Conservation (phyloP, 2,797 vertebrate genomes). For the Apogon talboti region DNA sequence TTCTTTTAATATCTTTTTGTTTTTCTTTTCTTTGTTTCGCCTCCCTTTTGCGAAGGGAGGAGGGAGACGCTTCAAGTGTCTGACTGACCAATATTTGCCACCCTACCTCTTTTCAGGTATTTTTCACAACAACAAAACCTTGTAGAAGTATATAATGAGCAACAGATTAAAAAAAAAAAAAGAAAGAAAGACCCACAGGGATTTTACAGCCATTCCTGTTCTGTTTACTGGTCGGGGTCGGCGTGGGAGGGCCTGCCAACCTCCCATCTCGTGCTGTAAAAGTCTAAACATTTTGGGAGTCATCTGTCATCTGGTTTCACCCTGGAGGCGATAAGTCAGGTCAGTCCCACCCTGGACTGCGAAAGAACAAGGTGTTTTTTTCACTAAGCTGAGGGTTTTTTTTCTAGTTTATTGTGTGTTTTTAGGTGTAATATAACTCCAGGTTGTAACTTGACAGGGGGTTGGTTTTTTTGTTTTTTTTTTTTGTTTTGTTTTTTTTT, state of each 20-base stretch:
- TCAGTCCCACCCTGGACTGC: constrained; percentile 51
- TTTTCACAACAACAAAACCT: constrained; percentile 60
- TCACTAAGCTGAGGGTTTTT: constrained; percentile 17
- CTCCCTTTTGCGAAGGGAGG: constrained; percentile 57
- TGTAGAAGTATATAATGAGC: constrained; percentile 21
- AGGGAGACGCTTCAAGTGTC: constrained; percentile 67
- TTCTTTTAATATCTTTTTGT: constrained; percentile 48
- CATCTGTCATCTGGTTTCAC: constrained; percentile 62
- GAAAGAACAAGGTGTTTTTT: constrained; percentile 40
- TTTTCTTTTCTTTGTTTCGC: constrained; percentile 57
- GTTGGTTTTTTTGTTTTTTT: constrained; percentile 15
- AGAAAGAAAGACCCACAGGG: constrained; percentile 20
- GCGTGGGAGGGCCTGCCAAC: constrained; percentile 11
- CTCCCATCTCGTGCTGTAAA: constrained; percentile 22
- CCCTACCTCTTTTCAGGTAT: constrained; percentile 74
- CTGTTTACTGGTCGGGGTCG: constrained; percentile 11
- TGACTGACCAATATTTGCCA: constrained; percentile 84
- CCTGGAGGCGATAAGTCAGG: constrained; percentile 50
- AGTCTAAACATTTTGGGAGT: constrained; percentile 52
- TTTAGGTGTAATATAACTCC: constrained; percentile 57
- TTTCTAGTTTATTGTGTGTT: constrained; percentile 28
- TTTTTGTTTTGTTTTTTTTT: constrained; percentile 1
- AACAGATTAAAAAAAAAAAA: constrained; percentile 26
- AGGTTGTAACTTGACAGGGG: constrained; percentile 64
- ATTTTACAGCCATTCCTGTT: constrained; percentile 7